These are phyloP conservation scores for Metallyticus violacea DNA, from an alignment of 2,888 invertebrate genomes.

Conservation along the genomic window DNA sequence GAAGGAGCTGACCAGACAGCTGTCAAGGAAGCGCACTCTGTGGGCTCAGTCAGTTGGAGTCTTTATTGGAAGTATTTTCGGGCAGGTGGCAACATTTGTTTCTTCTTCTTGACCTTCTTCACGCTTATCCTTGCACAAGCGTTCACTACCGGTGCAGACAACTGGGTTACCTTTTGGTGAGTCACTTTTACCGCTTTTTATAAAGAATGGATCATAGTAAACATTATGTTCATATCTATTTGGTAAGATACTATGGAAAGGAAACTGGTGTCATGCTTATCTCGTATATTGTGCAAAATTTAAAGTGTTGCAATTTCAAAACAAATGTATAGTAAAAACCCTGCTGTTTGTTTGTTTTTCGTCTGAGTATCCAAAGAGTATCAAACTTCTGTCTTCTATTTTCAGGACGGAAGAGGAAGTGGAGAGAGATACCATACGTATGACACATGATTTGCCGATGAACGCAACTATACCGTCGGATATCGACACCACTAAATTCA, in stretches of 20 bases:
- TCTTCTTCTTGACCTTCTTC: conserved; percentile 57
- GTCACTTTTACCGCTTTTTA: conserved; percentile 24
- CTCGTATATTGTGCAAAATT: too few species aligned
- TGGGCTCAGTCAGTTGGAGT: conserved; percentile 29
- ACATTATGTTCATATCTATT: too few species aligned
- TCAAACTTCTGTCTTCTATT: not conserved
- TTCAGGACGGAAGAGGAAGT: conserved; percentile 3
- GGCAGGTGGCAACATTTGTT: conserved; percentile 65
- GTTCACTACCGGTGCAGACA: conserved; percentile 67
- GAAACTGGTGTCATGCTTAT: too few species aligned
- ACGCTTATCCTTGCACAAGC: conserved; percentile 61
- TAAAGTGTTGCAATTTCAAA: not conserved
- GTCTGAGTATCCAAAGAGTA: not conserved
- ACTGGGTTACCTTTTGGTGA: conserved; percentile 77
- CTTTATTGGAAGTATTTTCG: conserved; percentile 67
- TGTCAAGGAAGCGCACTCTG: conserved; percentile 20
- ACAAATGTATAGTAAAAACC: too few species aligned
- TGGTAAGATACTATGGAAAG: too few species aligned
- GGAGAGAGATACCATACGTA: not conserved
- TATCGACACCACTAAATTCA: conserved; percentile 3
- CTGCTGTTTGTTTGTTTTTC: not conserved
- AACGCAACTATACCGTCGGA: not conserved
- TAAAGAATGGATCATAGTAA: not conserved
- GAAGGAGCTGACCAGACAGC: not conserved
- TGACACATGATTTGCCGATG: not conserved